Evolutionary conservation across 2,113 vertebrate species (phyloP), one percentile per base, ranked within the genome.

Genomic region (Emberiza fucata): DNA sequence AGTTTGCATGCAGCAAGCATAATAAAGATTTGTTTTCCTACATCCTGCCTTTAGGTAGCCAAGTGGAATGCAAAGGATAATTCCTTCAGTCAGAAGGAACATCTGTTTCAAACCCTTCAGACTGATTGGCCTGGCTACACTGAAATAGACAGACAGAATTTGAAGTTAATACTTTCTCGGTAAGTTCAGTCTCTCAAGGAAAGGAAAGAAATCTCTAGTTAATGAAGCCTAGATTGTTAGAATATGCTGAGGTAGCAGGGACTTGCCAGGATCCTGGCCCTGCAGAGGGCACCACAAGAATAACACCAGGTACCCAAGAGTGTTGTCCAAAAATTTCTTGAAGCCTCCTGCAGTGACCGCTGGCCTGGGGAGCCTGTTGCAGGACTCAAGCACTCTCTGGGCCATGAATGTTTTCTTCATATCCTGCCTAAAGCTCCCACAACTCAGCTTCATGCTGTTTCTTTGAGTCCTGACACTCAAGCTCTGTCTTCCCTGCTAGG

Each of bases 61-160:
- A 98, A 96, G 96, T 95, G 99, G 87, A 99, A 99, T 96, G 95
- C 98, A 78, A 99, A 99, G 97, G 99, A 99, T 96, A 99, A 99
- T 90, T 98, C 98, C 2, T 99, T 98, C 78, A 98, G 97, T 18
- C 92, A 99, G 95, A 99, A 99, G 97, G 98, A 70, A 39, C 48
- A 70, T 51, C 35, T 50, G 0, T 51, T 39, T 31, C 27, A 23
- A 51, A 39, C 35, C 20, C 35, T 70, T 70, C 35, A 51, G 48
- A 31, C 11, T 18, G 17, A 42, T n/a, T 54, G 50, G 50, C 39
- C 12, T 54, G 12, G 39, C 22, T 72, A 42, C 12, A 33, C 5
- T 72, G 12, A 54, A 42, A 10, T 24, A 1, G 28, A 70, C 4
- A 50, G n/a, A 6, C 4, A 29, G 6, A 31, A 70, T 39, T 51